phyloP scores from a whole-genome alignment of 2,888 invertebrate genomes.

The Ametastegia equiseti region DNA sequence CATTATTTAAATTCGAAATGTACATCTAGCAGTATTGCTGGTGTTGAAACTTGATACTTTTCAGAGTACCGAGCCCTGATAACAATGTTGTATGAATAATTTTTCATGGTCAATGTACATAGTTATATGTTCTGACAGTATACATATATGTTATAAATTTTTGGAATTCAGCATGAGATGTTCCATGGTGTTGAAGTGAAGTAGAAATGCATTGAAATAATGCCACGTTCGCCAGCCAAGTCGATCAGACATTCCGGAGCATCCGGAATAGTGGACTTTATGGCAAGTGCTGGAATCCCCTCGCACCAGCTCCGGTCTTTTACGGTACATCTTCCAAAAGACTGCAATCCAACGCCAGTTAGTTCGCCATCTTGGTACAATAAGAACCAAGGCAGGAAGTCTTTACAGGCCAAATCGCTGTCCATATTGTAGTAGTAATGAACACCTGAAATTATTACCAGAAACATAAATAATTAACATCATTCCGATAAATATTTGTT shows the following conservation, averaged over 20 bases:
- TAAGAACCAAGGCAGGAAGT: constrained; percentile 46
- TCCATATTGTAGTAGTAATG: constrained; percentile 51
- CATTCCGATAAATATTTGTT: neutral
- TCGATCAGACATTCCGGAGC: constrained; percentile 72
- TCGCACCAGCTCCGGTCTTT: constrained; percentile 47
- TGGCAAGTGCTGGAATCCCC: neutral
- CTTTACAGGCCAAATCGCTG: neutral
- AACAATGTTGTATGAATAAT: too few species aligned
- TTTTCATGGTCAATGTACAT: too few species aligned
- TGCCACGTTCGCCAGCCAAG: constrained; percentile 65
- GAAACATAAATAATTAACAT: neutral
- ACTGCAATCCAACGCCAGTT: constrained; percentile 46
- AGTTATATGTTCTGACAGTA: too few species aligned
- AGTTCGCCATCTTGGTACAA: constrained; percentile 36
- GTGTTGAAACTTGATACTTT: too few species aligned
- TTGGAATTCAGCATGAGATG: constrained; percentile 68
- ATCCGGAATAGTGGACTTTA: constrained; percentile 69
- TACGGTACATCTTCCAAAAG: constrained; percentile 21
- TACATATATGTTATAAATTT: constrained; percentile 63
- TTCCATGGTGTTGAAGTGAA: constrained; percentile 74
- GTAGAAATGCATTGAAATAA: constrained; percentile 74
- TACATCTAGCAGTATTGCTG: too few species aligned
- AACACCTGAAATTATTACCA: constrained; percentile 11
- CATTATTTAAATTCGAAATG: too few species aligned
- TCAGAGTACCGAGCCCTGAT: too few species aligned